These are phyloP conservation scores for Pycnomerus fuliginosus DNA, from an alignment of 2,888 invertebrate species.

Conservation along the genomic window DNA sequence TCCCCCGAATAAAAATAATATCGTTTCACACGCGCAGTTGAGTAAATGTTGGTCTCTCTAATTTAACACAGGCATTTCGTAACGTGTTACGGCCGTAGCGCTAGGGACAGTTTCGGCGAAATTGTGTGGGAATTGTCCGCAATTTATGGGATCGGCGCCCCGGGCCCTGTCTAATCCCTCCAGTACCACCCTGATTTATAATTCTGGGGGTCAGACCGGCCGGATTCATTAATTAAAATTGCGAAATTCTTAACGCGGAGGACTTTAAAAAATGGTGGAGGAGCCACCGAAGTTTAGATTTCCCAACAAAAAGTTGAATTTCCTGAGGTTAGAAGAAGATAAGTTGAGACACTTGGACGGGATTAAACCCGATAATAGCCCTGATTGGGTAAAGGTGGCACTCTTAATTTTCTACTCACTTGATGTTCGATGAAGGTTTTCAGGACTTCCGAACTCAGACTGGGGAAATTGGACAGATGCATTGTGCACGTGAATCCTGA, in stretches of 20 bases:
- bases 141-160: slow-evolving; percentile 27
- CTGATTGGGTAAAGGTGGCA: no score
- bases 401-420: slow-evolving; percentile 32
- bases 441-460: slow-evolving; percentile 37
- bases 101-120: slow-evolving; percentile 17
- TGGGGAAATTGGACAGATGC: slow-evolving; percentile 56
- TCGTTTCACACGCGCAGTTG: slow-evolving; percentile 9
- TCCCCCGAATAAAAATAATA: slow-evolving; percentile 10
- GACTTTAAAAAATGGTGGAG: no score
- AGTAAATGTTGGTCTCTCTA: slow-evolving; percentile 8
- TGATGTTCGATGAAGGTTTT: slow-evolving; percentile 37
- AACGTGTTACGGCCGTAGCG: slow-evolving; percentile 14
- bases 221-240: slow-evolving; percentile 22
- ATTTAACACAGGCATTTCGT: slow-evolving; percentile 18
- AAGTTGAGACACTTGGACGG: no score
- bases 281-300: no score
- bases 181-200: slow-evolving; percentile 25
- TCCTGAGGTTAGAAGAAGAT: no score
- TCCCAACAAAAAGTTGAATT: no score
- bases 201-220: slow-evolving; percentile 20
- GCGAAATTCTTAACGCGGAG: slow-evolving; percentile 11
- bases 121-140: slow-evolving; percentile 22
- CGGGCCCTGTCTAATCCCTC: slow-evolving; percentile 22
- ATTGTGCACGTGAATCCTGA: slow-evolving; percentile 63
- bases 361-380: no score